Evolutionary conservation across 2,888 invertebrate species (phyloP).

Genomic region (Rhodophaea formosa): DNA sequence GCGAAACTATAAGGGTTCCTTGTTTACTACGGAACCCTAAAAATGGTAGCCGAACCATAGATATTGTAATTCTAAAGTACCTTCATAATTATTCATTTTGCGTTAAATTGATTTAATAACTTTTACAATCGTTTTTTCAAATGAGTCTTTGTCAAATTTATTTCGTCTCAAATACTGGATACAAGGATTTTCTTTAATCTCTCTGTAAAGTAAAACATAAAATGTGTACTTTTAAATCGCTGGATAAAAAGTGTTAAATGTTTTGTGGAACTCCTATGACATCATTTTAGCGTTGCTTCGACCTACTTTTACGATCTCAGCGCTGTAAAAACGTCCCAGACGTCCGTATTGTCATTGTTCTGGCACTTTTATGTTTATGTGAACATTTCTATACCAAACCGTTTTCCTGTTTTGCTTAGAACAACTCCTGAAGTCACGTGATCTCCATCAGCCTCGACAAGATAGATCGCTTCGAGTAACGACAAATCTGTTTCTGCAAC

Average conservation of each 20-base stretch:
- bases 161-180: too few species aligned
- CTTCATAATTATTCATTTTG: too few species aligned
- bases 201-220: too few species aligned
- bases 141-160: too few species aligned
- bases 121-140: too few species aligned
- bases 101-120: too few species aligned
- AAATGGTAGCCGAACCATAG: too few species aligned
- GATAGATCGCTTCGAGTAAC: neutral
- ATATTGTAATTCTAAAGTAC: too few species aligned
- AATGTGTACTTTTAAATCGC: too few species aligned
- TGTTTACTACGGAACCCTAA: too few species aligned
- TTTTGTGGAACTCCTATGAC: neutral
- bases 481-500: neutral
- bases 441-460: neutral
- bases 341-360: conserved; percentile 7
- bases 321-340: conserved; percentile 3
- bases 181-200: too few species aligned
- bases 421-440: neutral
- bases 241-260: neutral
- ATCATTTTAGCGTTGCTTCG: neutral
- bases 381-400: neutral
- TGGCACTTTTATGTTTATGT: conserved; percentile 5
- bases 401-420: conserved; percentile 7
- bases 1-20: too few species aligned
- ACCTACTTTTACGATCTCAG: conserved; percentile 6